Base-by-base conservation (phyloP, 1,140 invertebrate species). In the Pogonomyrmex barbatus region DNA sequence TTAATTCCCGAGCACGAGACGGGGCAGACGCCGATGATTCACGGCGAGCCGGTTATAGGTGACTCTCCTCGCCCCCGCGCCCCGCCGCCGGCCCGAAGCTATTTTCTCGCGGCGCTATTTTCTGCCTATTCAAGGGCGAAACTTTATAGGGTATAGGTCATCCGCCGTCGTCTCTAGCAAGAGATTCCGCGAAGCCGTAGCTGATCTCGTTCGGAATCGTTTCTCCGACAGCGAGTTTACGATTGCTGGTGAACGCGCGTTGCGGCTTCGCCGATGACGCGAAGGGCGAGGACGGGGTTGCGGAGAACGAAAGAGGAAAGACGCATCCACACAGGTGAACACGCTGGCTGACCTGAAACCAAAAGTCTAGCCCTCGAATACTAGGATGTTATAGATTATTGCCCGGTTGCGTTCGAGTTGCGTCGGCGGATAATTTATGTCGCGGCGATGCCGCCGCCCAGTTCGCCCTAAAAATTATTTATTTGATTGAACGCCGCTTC, bases 361-460 rank as follows among this genome's bases (percentile, higher is more conserved):
- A 71, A 85, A 83, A 89, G 60, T 24, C 85, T 36, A 87, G 12
- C 2, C n/a, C 17, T 30, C 36, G 39, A 50, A 50, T 12, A 30
- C 42, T 45, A 45, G 87, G 87, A 87, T 52, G 17, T 81, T 88
- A 91, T 91, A 90, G 87, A 92, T 87, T 89, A 81, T 77, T 89
- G 89, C 68, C 82, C 68, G 73, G 73, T 83, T 76, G 87, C 65
- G 58, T 85, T 85, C 87, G 76, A 86, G 90, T 91, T 93, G 93
- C 93, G 93, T 94, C 93, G 92, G 92, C 92, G 92, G 88, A 92
- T 94, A 94, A 94, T 94, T 94, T 94, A 94, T 94, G 92, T 88
- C 90, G 90, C 83, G 90, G 91, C 90, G 91, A 92, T 91, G 87
- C 87, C 67, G 87, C 87, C 93, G 92, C 92, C 91, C 90, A 90